Evolutionary conservation across 2,797 vertebrate species (phyloP).

Genomic region (Rhodeus uyekii): DNA sequence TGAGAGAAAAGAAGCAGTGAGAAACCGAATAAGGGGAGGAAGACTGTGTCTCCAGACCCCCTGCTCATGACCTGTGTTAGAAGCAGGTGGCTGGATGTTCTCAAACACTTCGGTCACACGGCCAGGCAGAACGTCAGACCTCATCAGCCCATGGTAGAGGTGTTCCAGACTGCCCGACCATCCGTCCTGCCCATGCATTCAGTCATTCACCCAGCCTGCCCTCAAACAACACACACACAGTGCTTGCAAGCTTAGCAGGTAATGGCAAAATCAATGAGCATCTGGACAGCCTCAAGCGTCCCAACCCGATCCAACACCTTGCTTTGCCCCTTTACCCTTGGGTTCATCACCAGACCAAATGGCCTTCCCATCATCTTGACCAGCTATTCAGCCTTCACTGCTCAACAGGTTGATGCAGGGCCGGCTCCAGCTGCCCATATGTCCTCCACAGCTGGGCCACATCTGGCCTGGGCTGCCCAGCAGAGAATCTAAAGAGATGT

Average conservation of each 20-base stretch:
- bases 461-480: slow-evolving; percentile 51
- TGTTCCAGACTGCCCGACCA: slow-evolving; percentile 35
- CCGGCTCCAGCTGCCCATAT: slow-evolving; percentile 75
- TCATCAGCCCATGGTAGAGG: slow-evolving; percentile 38
- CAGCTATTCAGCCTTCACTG: slow-evolving; percentile 48
- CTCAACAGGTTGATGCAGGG: slow-evolving; percentile 86
- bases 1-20: background rate
- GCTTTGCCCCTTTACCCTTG: slow-evolving; percentile 50
- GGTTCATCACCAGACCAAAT: slow-evolving; percentile 54
- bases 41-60: slow-evolving; percentile 38
- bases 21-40: background rate
- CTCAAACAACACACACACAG: background rate
- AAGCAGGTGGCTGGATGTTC: slow-evolving; percentile 56
- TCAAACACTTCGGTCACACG: slow-evolving; percentile 34
- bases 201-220: background rate
- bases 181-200: background rate
- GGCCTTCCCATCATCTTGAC: slow-evolving; percentile 23
- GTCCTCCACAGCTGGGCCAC: slow-evolving; percentile 71
- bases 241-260: background rate
- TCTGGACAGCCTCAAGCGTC: background rate
- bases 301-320: slow-evolving; percentile 27
- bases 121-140: slow-evolving; percentile 5
- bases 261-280: slow-evolving; percentile 9
- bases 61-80: slow-evolving; percentile 55
- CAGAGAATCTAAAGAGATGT: slow-evolving; percentile 67